Evolutionary conservation across 2,888 invertebrate species (phyloP), one percentile per base, ranked within the genome.

Genomic region (Brenthis daphne): DNA sequence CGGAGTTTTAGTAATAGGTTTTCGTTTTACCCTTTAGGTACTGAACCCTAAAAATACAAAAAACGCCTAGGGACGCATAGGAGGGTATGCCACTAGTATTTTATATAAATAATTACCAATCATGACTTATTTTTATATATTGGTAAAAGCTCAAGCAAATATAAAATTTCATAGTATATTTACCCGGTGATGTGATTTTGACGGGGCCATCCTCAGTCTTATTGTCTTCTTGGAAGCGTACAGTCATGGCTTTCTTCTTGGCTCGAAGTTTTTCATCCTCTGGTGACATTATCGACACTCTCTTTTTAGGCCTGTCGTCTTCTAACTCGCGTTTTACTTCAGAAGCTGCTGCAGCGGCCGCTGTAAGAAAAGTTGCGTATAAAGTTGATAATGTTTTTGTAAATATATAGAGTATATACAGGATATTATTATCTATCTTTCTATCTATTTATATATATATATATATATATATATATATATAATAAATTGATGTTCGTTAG

Each of bases 181-280:
- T 75, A 92, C 92, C 90, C 61, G 90, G 92, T 55, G 91, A 91
- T 65, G 85, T 84, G 69, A 86, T 78, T 79, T 89, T 91, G 78
- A 80, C 82, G 60, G 81, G 82, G 70, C 85, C 85, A 61, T 89
- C 90, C 6, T 89, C 90, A 77, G 84, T 86, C 82, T 87, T 88
- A 71, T 77, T 82, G 70, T 92, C 91, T 51, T 92, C 92, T 75
- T 89, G 90, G 82, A 92, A 92, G 80, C 92, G 88, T 53, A 91
- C 91, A 6, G 89, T 91, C 91, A 92, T 90, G 14, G 85, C 80
- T 73, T 91, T 92, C 86, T 92, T 92, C 82, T 89, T 90, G 55
- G 82, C 84, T 65, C 89, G 79, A 33, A 89, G 81, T 72, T 87
- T 87, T 65, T 91, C 92, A 67, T 92, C 91, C 14, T 92, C 92